These are phyloP conservation scores for human (Homo sapiens) DNA, from an alignment of 2,113 vertebrate species.

Conservation along the genomic window GRCh38 chrX:39315501-39316000, in stretches of 20 bases:
- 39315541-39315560: not conserved
- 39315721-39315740: not conserved
- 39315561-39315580: not conserved
- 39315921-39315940: not conserved
- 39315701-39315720: not conserved
- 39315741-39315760: not conserved
- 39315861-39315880: not conserved
- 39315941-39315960: not conserved
- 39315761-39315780: not conserved
- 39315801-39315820: not conserved
- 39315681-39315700: not conserved
- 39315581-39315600: not conserved
- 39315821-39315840: not conserved
- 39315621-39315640: not conserved
- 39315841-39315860: not conserved
- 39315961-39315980: not conserved
- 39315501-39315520: not conserved
- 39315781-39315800: not conserved
- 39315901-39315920: conserved; percentile 1
- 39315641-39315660: not conserved
- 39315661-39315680: not conserved
- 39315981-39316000: conserved; percentile 10
- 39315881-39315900: not conserved
- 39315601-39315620: not conserved
- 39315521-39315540: not conserved